phyloP scores from a whole-genome alignment of 1,140 invertebrate genomes.

The Campoletis sonorensis region DNA sequence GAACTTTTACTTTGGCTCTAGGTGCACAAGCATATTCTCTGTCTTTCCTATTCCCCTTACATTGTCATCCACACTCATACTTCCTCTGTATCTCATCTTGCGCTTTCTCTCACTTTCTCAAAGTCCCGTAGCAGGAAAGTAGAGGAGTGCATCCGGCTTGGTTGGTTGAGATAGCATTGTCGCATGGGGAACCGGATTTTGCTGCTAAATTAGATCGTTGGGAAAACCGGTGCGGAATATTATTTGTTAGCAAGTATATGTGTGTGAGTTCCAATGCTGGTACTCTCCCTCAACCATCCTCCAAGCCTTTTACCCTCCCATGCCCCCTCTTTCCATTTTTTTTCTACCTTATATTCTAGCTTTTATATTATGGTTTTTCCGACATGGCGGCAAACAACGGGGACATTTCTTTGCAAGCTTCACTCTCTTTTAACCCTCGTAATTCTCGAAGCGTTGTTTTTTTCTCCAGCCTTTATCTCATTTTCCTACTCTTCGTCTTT shows the following conservation, averaged over 20 bases:
- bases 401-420: conserved; percentile 11
- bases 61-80: conserved; percentile 19
- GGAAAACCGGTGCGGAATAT: conserved; percentile 43
- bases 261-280: conserved; percentile 18
- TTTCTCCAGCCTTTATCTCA: not conserved
- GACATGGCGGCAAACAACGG: conserved; percentile 34
- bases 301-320: conserved; percentile 12
- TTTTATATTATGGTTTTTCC: conserved; percentile 19
- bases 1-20: conserved; percentile 42
- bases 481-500: not conserved
- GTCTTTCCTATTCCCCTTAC: conserved; percentile 17
- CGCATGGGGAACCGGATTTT: conserved; percentile 37
- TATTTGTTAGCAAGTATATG: conserved; percentile 32
- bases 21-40: conserved; percentile 22
- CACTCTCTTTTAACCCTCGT: not conserved
- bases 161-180: conserved; percentile 38
- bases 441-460: not conserved
- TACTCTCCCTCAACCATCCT: conserved; percentile 23
- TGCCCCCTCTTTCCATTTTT: not conserved
- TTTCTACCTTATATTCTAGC: not conserved
- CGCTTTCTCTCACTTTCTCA: not conserved
- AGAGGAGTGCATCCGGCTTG: conserved; percentile 27
- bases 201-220: conserved; percentile 50
- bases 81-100: not conserved
- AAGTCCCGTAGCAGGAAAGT: conserved; percentile 1